Evolutionary conservation across 1,140 invertebrate species (phyloP).

Genomic region (Hypothenemus hampei): DNA sequence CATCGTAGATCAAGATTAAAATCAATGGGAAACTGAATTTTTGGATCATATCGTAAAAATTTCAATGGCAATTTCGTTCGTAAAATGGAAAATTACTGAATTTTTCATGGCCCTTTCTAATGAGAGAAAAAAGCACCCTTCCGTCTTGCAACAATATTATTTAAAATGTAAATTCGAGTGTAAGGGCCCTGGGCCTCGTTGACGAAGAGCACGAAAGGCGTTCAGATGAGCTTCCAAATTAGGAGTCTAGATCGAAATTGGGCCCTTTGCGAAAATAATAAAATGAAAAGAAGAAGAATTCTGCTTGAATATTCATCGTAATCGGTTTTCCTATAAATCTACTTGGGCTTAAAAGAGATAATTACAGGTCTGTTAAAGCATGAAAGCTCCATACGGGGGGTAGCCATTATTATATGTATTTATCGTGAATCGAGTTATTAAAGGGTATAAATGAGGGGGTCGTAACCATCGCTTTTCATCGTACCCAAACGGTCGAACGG

Average conservation of each 20-base stretch:
- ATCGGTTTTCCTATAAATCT: too few relatives aligned
- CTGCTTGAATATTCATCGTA: too few relatives aligned
- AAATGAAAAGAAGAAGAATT: too few relatives aligned
- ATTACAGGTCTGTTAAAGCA: constrained; percentile 15
- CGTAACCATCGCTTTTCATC: constrained; percentile 2
- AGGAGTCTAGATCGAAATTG: constrained; percentile 13
- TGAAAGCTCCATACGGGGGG: constrained; percentile 19
- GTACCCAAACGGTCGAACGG: constrained; percentile 4
- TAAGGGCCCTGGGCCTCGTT: constrained; percentile 3
- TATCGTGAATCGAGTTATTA: constrained; percentile 14
- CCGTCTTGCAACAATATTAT: constrained; percentile 4
- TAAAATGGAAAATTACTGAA: too few relatives aligned
- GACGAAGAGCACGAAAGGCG: constrained; percentile 23
- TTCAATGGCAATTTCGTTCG: too few relatives aligned
- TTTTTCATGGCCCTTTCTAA: constrained; percentile 1
- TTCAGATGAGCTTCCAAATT: constrained; percentile 21
- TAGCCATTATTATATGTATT: constrained; percentile 12
- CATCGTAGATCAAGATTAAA: too few relatives aligned
- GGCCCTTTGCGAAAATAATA: too few relatives aligned
- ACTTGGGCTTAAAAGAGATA: not conserved
- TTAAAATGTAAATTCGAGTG: constrained; percentile 18
- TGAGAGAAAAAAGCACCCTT: not conserved
- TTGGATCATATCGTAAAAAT: too few relatives aligned
- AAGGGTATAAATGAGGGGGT: constrained; percentile 17
- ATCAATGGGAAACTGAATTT: too few relatives aligned